Evolutionary conservation across 2,797 vertebrate species (phyloP).

Genomic region (Schizopygopsis malacanthus): DNA sequence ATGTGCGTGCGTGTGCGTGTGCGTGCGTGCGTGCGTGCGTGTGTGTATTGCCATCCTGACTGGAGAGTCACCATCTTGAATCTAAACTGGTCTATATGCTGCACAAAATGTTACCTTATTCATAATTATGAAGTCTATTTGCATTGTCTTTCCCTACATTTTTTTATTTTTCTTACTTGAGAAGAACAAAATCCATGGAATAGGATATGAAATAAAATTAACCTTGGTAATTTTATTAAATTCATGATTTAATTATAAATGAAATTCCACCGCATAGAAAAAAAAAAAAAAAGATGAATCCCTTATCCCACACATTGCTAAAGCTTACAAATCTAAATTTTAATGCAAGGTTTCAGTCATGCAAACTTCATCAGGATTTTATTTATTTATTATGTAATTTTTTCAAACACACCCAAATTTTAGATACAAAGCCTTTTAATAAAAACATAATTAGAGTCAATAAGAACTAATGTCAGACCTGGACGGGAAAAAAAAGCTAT

Average conservation of each 20-base stretch:
- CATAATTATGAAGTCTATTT: not conserved
- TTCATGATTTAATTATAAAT: not conserved
- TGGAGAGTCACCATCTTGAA: not conserved
- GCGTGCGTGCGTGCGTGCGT: not conserved
- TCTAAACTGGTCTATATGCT: not conserved
- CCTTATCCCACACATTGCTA: too few species aligned
- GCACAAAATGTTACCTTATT: not conserved
- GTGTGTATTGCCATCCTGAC: not conserved
- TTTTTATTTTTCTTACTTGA: not conserved
- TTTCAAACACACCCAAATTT: not conserved
- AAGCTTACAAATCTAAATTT: not conserved
- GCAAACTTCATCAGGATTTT: not conserved
- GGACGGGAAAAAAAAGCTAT: too few species aligned
- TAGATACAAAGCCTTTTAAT: not conserved
- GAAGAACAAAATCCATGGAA: not conserved
- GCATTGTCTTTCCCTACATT: not conserved
- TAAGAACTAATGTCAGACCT: not conserved
- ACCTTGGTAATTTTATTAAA: not conserved
- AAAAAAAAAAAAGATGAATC: too few species aligned
- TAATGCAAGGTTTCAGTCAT: not conserved
- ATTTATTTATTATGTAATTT: too few species aligned
- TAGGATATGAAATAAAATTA: not conserved
- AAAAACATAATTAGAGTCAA: not conserved
- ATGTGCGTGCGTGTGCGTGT: not conserved
- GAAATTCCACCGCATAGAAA: too few species aligned